A percentile compares a stretch with the other conserved stretches of the same genome.
Evolutionary conservation across 2,113 vertebrate genomes (phyloP).

Genomic region (Mus pahari): DNA sequence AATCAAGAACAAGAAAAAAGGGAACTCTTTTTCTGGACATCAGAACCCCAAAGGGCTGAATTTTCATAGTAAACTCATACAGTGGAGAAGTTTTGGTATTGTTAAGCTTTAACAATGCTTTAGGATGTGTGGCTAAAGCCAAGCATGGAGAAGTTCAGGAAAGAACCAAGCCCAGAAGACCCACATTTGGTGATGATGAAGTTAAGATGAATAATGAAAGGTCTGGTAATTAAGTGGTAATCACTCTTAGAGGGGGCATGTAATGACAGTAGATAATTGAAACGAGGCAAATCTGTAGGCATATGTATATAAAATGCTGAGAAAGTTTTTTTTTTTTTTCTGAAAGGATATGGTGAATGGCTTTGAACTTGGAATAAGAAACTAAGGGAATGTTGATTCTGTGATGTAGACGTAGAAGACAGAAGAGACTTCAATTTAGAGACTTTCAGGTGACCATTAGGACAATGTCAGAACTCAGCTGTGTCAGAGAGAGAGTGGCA

Average conservation of each 20-base stretch:
- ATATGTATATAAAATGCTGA: not conserved
- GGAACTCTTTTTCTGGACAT: not conserved
- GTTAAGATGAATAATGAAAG: not conserved
- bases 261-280: not conserved
- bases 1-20: not conserved
- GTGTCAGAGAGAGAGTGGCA: not conserved
- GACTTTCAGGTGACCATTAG: not conserved
- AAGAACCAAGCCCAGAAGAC: not conserved
- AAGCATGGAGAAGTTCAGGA: not conserved
- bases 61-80: not conserved
- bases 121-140: not conserved
- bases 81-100: not conserved
- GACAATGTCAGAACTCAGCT: not conserved
- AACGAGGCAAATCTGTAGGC: not conserved
- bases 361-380: not conserved
- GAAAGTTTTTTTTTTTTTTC: not conserved
- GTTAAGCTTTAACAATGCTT: not conserved
- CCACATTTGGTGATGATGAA: not conserved
- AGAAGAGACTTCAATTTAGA: not conserved
- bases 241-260: not conserved
- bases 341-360: not conserved
- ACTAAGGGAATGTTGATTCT: not conserved
- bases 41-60: not conserved
- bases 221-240: not conserved
- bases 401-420: not conserved